phyloP scores from a whole-genome alignment of 2,888 invertebrate species.

The Aporophyla nigra region DNA sequence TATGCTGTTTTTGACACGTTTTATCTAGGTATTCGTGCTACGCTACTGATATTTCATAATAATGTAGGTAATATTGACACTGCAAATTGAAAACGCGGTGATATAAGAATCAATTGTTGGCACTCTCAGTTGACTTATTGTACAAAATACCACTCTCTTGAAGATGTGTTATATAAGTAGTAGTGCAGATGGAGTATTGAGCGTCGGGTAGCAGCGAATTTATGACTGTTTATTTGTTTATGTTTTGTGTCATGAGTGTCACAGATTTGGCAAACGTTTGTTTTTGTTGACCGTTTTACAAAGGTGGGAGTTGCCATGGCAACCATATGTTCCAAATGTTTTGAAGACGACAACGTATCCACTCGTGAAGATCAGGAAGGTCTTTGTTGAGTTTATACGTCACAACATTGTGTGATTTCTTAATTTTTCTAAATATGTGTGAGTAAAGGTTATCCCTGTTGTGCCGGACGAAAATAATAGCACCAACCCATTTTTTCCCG shows the following conservation, averaged over 20 bases:
- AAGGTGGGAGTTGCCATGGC: neutral
- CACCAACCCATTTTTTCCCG: no score
- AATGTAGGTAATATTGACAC: conserved; percentile 28
- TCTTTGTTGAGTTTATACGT: neutral
- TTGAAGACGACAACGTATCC: neutral
- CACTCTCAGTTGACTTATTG: conserved; percentile 40
- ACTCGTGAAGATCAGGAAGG: neutral
- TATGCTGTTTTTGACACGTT: neutral
- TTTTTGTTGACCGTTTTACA: no score
- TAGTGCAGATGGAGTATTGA: neutral
- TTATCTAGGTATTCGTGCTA: conserved; percentile 8
- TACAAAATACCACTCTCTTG: conserved; percentile 47
- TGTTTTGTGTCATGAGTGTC: neutral
- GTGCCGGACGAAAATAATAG: no score
- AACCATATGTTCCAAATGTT: neutral
- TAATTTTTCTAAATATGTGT: neutral
- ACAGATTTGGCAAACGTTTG: neutral
- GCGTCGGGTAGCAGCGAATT: conserved; percentile 12
- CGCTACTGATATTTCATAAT: conserved; percentile 14
- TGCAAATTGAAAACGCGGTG: conserved; percentile 54
- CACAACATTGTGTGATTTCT: neutral
- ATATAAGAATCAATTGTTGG: conserved; percentile 64
- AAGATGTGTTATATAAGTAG: conserved; percentile 48
- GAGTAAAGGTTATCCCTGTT: no score
- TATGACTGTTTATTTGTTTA: conserved; percentile 19